Base-by-base conservation (phyloP, 2,113 vertebrate species). In the Montifringilla adamsi region DNA sequence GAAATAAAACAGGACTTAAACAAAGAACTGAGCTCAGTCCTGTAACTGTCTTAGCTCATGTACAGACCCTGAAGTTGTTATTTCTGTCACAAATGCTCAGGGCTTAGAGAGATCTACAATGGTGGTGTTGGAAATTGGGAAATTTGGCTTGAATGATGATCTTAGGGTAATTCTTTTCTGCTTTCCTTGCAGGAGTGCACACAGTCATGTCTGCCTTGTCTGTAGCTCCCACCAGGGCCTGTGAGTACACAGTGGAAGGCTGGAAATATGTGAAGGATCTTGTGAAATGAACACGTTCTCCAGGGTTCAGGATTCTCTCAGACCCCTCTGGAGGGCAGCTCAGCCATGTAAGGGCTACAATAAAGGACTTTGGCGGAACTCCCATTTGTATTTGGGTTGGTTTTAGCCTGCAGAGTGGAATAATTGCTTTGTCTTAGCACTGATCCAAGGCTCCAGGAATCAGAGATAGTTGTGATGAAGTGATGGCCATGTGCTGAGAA, bases 241-340 rank as follows among this genome's bases (percentile, higher is more conserved):
- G 93, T 47, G 98, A 98, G 53, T 99, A 98, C 96, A 97, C 98
- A 43, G 94, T 17, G 49, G 98, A 98, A 77, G 98, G 98, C 89
- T 90, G 99, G 97, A 98, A 98, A 37, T 99, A 99, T 0, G 13
- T 99, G 70, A 99, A 98, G 94, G 97, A 98, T 23, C 98, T 98
- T 23, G 62, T 96, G 89, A 99, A 99, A 94, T 99, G 96, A 98
- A n/a, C 20, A 2, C 0, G 0, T 70, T 83, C 70, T 77, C 24
- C 78, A 37, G 33, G 33, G 39, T 2, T 76, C 37, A 14, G 9
- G 37, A 7, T 80, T 85, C 58, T 55, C 79, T 80, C 20, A 56
- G 33, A 23, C 37, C 26, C 24, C 64, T 33, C 39, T 46, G 3
- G 5, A 95, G 84, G 44, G 69, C 88, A 91, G 75, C 91, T 93